These are phyloP conservation scores for Oscheius onirici DNA, from an alignment of 2,888 invertebrate species.

Conservation along the genomic window DNA sequence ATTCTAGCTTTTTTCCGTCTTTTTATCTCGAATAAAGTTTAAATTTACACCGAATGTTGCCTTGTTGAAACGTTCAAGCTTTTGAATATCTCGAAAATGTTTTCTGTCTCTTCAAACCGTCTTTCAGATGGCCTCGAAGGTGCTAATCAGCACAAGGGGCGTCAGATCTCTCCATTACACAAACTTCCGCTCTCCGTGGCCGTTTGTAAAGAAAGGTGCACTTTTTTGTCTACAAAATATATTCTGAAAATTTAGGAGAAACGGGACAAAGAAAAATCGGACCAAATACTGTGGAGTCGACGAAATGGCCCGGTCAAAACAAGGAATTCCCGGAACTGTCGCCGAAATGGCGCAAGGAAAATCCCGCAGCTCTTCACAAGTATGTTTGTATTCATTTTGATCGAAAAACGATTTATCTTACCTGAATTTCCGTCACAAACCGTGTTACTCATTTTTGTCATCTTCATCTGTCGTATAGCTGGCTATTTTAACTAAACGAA, in stretches of 20 bases:
- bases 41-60: too few relatives aligned
- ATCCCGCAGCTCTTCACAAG: conserved; percentile 57
- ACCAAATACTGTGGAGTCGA: conserved; percentile 59
- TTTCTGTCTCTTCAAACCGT: too few relatives aligned
- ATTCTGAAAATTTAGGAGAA: conserved; percentile 36
- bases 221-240: neutral
- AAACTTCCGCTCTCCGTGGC: conserved; percentile 67
- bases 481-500: too few relatives aligned
- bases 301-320: conserved; percentile 66
- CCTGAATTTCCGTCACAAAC: too few relatives aligned
- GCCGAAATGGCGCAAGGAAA: conserved; percentile 65
- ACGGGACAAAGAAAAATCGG: conserved; percentile 68
- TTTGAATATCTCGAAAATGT: neutral
- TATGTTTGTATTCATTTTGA: conserved; percentile 19
- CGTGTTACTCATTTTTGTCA: too few relatives aligned
- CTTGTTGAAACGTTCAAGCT: neutral
- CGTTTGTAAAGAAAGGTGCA: conserved; percentile 68
- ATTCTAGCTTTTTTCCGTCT: neutral
- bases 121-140: conserved; percentile 23
- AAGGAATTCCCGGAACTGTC: conserved; percentile 68
- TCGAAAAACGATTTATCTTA: neutral
- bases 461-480: too few relatives aligned
- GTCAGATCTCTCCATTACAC: conserved; percentile 60
- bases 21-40: neutral
- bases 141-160: conserved; percentile 37